Conservation (phyloP, 2,888 invertebrate species). For the Nephrotoma guestfalica region DNA sequence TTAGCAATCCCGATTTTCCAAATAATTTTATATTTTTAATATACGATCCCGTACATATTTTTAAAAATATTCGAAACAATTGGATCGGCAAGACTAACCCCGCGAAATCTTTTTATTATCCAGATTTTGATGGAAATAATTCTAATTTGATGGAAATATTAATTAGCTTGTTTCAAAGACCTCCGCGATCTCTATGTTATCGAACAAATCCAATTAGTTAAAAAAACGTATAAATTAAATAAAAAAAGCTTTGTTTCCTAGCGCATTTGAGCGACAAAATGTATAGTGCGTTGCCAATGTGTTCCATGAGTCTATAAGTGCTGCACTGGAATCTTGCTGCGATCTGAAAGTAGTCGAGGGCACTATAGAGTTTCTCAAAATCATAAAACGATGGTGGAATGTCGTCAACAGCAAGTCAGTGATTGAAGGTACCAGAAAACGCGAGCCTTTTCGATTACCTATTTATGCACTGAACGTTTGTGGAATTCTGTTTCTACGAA, state of each 20-base stretch:
- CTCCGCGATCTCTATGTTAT: not conserved
- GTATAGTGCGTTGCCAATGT: not conserved
- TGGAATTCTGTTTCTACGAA: not conserved
- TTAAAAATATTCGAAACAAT: constrained; percentile 2
- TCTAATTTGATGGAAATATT: too few relatives aligned
- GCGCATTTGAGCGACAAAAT: not conserved
- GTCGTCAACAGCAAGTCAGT: not conserved
- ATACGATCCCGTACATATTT: not conserved
- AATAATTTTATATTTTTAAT: not conserved
- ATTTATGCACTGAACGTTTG: not conserved
- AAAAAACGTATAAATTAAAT: too few relatives aligned
- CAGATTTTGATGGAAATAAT: too few relatives aligned
- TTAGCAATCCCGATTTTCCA: not conserved
- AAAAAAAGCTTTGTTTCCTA: not conserved
- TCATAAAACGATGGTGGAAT: not conserved
- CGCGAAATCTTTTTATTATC: too few relatives aligned
- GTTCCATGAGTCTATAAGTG: not conserved
- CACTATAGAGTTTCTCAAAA: not conserved
- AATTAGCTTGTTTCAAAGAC: not conserved
- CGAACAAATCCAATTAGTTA: too few relatives aligned
- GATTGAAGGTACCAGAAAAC: not conserved
- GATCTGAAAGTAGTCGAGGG: not conserved
- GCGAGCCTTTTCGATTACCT: not conserved
- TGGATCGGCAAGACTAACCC: too few relatives aligned
- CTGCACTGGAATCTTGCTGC: not conserved